Evolutionary conservation across 2,113 vertebrate genomes (phyloP).

Genomic region (Tapirus terrestris): DNA sequence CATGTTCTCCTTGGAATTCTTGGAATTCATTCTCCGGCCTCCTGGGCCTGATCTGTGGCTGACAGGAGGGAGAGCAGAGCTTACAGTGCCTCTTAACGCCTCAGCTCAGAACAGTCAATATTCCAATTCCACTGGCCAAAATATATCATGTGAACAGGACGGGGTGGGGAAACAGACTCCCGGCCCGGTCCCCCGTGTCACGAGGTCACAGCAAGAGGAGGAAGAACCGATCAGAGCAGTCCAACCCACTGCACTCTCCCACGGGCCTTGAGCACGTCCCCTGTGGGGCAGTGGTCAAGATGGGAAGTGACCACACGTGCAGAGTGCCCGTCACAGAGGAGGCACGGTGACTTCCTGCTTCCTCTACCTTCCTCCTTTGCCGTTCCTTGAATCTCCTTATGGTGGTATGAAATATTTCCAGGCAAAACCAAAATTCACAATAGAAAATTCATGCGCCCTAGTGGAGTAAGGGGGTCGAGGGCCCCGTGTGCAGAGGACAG

Average conservation of each 20-base stretch:
- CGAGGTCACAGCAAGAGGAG: background rate
- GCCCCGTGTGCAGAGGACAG: fast-evolving
- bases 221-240: fast-evolving
- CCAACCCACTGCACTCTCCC: background rate
- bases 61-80: background rate
- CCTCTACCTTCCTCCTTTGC: background rate
- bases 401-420: background rate
- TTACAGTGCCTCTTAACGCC: background rate
- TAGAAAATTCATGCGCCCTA: background rate
- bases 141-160: fast-evolving
- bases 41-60: background rate
- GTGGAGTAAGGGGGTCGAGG: background rate
- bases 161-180: background rate
- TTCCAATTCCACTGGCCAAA: background rate
- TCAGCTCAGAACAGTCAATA: background rate
- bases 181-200: background rate
- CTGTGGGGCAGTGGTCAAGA: fast-evolving
- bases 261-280: fast-evolving
- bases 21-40: background rate
- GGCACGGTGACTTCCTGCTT: no score
- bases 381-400: background rate
- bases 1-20: background rate
- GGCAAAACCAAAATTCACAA: background rate
- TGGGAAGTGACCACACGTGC: fast-evolving
- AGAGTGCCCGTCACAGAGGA: background rate